Evolutionary conservation across 2,113 vertebrate genomes (phyloP).

Genomic region (Notechis scutatus): DNA sequence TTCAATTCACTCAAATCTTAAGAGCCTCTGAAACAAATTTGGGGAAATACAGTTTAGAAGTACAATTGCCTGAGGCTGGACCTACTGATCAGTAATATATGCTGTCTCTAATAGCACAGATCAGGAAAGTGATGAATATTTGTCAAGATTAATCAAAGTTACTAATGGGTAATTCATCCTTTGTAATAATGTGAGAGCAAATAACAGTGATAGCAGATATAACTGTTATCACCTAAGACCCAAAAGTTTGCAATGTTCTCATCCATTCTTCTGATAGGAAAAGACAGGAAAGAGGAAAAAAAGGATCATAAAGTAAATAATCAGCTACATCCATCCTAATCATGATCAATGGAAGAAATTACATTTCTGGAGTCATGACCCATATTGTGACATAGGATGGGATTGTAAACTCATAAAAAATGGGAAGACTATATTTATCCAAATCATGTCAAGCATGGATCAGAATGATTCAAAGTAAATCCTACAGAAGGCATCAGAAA

Average conservation of each 20-base stretch:
- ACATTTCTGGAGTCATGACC: not conserved
- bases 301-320: not conserved
- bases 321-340: not conserved
- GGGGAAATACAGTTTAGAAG: not conserved
- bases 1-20: not conserved
- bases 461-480: not conserved
- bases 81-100: not conserved
- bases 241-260: not conserved
- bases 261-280: not conserved
- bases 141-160: not conserved
- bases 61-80: not conserved
- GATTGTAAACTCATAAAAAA: not conserved
- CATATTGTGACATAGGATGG: not conserved
- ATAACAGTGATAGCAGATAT: not conserved
- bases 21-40: not conserved
- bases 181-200: not conserved
- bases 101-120: not conserved
- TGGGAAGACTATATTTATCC: not conserved
- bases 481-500: not conserved
- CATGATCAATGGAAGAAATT: not conserved
- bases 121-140: not conserved
- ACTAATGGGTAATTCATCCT: not conserved
- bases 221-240: not conserved
- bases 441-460: not conserved
- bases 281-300: not conserved